Evolutionary conservation across 2,113 vertebrate genomes (phyloP).

Genomic region (Neoarius graeffei): DNA sequence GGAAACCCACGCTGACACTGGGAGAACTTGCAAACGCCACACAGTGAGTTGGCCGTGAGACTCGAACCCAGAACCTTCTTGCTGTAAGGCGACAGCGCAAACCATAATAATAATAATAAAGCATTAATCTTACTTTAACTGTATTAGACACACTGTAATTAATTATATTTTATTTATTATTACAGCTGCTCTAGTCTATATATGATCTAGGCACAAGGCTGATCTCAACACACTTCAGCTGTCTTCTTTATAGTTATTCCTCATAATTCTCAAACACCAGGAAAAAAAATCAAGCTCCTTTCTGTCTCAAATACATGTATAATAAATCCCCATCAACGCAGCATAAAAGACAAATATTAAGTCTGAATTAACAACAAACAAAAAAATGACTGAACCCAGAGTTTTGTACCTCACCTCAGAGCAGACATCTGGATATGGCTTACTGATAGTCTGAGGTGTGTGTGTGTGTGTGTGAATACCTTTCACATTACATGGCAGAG

Average conservation of each 20-base stretch:
- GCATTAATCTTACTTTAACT: no score
- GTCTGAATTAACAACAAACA: neutral
- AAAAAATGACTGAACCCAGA: neutral
- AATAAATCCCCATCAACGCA: neutral
- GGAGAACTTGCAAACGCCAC: no score
- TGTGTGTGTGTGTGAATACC: conserved; percentile 9
- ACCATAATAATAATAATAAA: no score
- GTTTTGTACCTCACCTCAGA: conserved; percentile 7
- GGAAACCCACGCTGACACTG: no score
- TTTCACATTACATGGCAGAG: conserved; percentile 20
- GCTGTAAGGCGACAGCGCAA: no score
- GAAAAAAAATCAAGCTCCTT: neutral
- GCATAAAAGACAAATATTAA: neutral
- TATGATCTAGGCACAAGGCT: neutral
- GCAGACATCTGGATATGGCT: neutral
- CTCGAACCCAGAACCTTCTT: no score
- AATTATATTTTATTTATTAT: neutral
- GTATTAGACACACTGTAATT: neutral
- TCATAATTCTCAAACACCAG: neutral
- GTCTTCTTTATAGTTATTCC: neutral
- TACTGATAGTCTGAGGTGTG: conserved; percentile 7
- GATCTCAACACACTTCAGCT: neutral
- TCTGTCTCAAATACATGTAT: neutral
- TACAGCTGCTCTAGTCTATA: neutral
- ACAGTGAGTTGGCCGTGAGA: no score